Conservation (phyloP, 2,797 vertebrate genomes). For the Gastrophryne carolinensis region DNA sequence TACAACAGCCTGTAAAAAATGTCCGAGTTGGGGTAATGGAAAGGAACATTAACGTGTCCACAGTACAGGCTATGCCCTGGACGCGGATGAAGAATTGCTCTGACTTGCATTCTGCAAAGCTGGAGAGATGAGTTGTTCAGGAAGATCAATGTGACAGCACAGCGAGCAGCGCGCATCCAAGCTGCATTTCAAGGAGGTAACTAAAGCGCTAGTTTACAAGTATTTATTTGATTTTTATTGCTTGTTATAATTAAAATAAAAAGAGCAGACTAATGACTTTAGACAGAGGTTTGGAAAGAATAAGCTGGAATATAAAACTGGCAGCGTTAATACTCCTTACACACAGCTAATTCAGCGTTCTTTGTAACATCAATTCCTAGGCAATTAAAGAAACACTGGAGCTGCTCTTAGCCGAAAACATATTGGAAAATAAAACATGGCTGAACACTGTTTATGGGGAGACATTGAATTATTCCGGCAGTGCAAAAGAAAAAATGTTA, state of each 20-base stretch:
- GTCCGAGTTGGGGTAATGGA: not conserved
- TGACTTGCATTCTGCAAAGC: not conserved
- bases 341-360: constrained; percentile 11
- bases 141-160: not conserved
- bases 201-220: constrained; percentile 24
- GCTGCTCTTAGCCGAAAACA: not conserved
- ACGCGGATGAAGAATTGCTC: not conserved
- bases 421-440: not conserved
- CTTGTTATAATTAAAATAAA: constrained; percentile 32
- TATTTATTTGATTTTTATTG: constrained; percentile 33
- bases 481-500: too few relatives aligned
- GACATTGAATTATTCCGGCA: too few relatives aligned
- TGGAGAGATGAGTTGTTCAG: not conserved
- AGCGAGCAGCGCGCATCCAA: not conserved
- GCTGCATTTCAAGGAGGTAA: not conserved
- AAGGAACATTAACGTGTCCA: not conserved
- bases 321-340: constrained; percentile 20
- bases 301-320: constrained; percentile 25
- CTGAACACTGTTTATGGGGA: too few relatives aligned
- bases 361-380: not conserved
- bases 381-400: not conserved
- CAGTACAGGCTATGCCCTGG: not conserved
- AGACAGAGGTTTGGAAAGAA: constrained; percentile 34
- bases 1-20: not conserved
- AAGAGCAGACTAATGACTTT: constrained; percentile 13